Conservation (phyloP, 2,888 invertebrate genomes). For the Crioceris asparagi region DNA sequence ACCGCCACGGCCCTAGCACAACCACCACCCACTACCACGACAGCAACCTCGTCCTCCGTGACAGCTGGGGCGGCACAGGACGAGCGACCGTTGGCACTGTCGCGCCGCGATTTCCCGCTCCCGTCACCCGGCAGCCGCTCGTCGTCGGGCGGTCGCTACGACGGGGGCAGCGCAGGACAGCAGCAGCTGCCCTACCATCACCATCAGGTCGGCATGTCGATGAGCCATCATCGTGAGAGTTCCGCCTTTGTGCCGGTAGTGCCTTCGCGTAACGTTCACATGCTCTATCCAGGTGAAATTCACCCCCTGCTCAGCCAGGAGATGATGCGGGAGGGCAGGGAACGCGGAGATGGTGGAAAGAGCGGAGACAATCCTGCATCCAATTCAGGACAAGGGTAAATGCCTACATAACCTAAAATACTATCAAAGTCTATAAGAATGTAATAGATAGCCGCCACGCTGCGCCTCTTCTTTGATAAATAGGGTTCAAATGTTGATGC, state of each 20-base stretch:
- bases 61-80: too few species aligned
- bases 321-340: slow-evolving; percentile 43
- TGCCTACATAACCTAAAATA: too few species aligned
- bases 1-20: slow-evolving; percentile 9
- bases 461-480: too few species aligned
- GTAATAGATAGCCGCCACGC: too few species aligned
- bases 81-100: slow-evolving; percentile 42
- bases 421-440: too few species aligned
- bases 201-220: slow-evolving; percentile 28
- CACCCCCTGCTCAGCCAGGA: slow-evolving; percentile 51
- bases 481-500: too few species aligned
- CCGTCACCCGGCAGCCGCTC: slow-evolving; percentile 44
- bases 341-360: slow-evolving; percentile 13
- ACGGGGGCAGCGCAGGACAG: slow-evolving; percentile 12
- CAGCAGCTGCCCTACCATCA: slow-evolving; percentile 27
- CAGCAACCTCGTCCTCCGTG: slow-evolving; percentile 19
- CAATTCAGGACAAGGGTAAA: slow-evolving; percentile 5
- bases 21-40: background rate
- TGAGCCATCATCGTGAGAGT: slow-evolving; percentile 56
- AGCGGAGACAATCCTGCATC: slow-evolving; percentile 10
- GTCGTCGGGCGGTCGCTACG: slow-evolving; percentile 42
- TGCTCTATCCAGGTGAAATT: slow-evolving; percentile 60
- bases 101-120: slow-evolving; percentile 42
- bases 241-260: slow-evolving; percentile 84
- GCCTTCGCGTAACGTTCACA: slow-evolving; percentile 64